These are phyloP conservation scores for Rhinella marina DNA, from an alignment of 2,797 vertebrate species.

Conservation along the genomic window DNA sequence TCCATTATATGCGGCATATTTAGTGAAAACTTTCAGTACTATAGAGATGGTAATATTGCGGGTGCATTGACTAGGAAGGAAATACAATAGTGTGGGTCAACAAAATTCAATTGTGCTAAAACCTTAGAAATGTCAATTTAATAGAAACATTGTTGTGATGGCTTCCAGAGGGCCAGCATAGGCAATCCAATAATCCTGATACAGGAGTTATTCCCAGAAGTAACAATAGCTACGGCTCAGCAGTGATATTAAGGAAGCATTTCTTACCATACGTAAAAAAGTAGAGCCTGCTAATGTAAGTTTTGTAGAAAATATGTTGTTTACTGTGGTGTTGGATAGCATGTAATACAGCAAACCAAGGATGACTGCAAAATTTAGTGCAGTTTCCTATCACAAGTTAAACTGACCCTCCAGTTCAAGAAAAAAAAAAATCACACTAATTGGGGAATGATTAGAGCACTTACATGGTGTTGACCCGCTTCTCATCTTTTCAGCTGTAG, in stretches of 20 bases:
- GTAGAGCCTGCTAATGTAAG: neutral
- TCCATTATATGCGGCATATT: conserved; percentile 24
- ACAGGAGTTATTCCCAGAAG: conserved; percentile 5
- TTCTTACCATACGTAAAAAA: neutral
- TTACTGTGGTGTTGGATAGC: neutral
- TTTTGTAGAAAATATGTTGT: neutral
- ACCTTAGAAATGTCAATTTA: conserved; percentile 42
- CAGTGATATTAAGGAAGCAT: neutral
- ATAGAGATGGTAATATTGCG: conserved; percentile 18
- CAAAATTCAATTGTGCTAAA: conserved; percentile 48
- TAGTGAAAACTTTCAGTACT: conserved; percentile 9
- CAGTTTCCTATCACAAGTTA: too few species aligned
- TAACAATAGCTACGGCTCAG: conserved; percentile 17
- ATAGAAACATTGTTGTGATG: conserved; percentile 32
- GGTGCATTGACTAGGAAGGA: conserved; percentile 17
- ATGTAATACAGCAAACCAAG: neutral
- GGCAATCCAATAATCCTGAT: conserved; percentile 32
- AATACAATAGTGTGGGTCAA: conserved; percentile 34
- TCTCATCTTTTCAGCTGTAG: too few species aligned
- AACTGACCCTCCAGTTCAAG: too few species aligned
- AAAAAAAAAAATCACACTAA: too few species aligned
- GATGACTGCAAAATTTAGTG: neutral
- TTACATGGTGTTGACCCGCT: too few species aligned
- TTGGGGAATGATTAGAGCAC: too few species aligned
- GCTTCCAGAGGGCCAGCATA: neutral